Conservation (phyloP, 1,140 invertebrate genomes). For the Drosophila neocordata region DNA sequence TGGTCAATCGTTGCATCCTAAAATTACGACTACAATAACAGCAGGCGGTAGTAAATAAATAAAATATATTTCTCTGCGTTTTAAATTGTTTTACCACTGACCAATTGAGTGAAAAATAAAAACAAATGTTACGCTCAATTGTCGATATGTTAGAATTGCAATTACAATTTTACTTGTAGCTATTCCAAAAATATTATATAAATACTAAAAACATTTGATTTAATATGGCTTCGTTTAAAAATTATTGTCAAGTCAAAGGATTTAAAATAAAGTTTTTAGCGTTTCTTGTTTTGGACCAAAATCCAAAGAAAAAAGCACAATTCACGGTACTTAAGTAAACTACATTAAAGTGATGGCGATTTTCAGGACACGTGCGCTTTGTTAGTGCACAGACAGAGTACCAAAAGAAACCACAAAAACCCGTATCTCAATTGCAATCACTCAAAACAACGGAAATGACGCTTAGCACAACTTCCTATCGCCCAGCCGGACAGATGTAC, state of each 20-base stretch:
- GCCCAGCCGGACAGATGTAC: slow-evolving; percentile 51
- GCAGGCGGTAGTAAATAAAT: slow-evolving; percentile 47
- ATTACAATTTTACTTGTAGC: background rate
- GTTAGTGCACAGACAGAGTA: slow-evolving; percentile 17
- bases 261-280: background rate
- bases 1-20: slow-evolving; percentile 33
- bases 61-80: slow-evolving; percentile 43
- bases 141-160: slow-evolving; percentile 10
- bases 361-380: slow-evolving; percentile 44
- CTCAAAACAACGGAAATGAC: slow-evolving; percentile 81
- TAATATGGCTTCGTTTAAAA: too few species aligned
- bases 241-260: too few species aligned
- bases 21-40: slow-evolving; percentile 31
- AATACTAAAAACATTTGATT: too few species aligned
- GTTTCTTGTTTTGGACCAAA: background rate
- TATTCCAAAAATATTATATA: background rate
- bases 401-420: slow-evolving; percentile 71
- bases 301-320: slow-evolving; percentile 10
- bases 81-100: slow-evolving; percentile 75
- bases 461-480: slow-evolving; percentile 80
- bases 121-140: slow-evolving; percentile 56
- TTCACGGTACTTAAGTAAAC: slow-evolving; percentile 17
- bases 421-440: slow-evolving; percentile 80
- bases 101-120: slow-evolving; percentile 63
- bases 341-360: slow-evolving; percentile 31